Evolutionary conservation across 53 echinoderm and acorn worm genomes (phyloP), one percentile per base, ranked within the genome.

Genomic region (Temnopleurus reevesii): DNA sequence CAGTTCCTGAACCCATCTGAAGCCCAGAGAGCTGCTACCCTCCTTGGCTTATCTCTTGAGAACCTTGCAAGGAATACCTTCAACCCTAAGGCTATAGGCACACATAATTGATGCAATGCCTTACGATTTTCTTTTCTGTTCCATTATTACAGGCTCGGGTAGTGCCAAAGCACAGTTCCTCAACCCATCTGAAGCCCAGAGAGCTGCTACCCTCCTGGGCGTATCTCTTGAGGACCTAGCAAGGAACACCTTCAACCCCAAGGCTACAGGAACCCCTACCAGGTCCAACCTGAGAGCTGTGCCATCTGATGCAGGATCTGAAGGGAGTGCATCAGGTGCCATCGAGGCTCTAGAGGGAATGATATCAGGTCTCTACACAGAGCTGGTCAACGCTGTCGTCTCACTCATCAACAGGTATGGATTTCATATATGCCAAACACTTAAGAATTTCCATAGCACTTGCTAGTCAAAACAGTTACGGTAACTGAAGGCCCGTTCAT

Each of bases 311-410:
- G 77, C 76, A 17, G 95, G 91, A 2, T 84, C 88, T 71, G 91
- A 89, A 12, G 89, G 90, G 6, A 89, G 89, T 36, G 83, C 59
- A 6, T 81, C 76, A 34, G 77, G 80, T 0, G 94, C 92, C 3
- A 54, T 60, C 24, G 98, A 98, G 23, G 94, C 95, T 12, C 90
- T 96, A 35, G 95, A 98, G 77, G 94, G 98, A 5, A 98, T 98
- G 98, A 90, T 93, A 76, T 93, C 96, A 12, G 98, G 98, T 25
- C 91, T 96, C 46, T 98, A 98, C 58, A 89, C 91, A 17, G 98
- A 98, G 77, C 77, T 94, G 65, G 96, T 98, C 83, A 96, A 95
- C 90, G 98, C 98, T 8, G 84, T 98, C 26, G 94, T 98, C 17
- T 94, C 95, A 0, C 91, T 96, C 13, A 91, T 98, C 19, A 98